A percentile compares a stretch with the other conserved stretches of the same genome.
phyloP scores from a whole-genome alignment of 2,113 vertebrate genomes.

The Serilophus lunatus region DNA sequence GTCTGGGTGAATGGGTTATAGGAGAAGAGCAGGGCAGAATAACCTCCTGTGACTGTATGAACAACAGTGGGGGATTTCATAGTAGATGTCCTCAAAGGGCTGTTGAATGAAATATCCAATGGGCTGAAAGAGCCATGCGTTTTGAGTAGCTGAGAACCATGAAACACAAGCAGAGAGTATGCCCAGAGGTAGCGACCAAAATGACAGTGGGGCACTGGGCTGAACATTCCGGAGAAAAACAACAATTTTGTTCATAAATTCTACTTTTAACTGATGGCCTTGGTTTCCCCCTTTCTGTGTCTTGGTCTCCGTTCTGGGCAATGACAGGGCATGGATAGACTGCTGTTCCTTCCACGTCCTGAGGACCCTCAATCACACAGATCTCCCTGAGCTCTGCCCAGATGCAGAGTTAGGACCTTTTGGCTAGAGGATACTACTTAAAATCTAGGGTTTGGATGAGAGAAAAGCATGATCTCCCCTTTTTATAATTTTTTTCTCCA shows the following conservation, averaged over 20 bases:
- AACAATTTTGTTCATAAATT: neutral
- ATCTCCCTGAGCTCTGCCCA: neutral
- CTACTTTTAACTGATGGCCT: neutral
- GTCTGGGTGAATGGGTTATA: neutral
- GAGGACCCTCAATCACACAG: rapidly evolving
- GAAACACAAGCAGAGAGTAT: neutral
- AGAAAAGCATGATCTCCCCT: neutral
- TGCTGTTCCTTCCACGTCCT: neutral
- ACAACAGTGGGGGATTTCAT: neutral
- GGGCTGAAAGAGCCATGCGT: neutral
- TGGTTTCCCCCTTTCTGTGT: neutral
- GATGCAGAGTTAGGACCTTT: neutral
- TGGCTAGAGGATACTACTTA: neutral
- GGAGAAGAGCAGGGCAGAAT: neutral
- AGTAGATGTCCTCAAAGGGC: neutral
- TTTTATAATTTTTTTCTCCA: neutral
- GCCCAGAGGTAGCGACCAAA: neutral
- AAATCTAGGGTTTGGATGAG: neutral
- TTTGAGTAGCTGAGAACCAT: neutral
- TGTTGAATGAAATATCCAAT: neutral
- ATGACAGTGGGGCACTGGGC: neutral
- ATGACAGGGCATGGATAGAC: rapidly evolving
- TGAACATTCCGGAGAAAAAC: neutral
- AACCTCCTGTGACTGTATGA: neutral
- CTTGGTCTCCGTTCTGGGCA: neutral